These are phyloP conservation scores for Bombylius discolor DNA, from an alignment of 2,888 invertebrate genomes.

Conservation along the genomic window DNA sequence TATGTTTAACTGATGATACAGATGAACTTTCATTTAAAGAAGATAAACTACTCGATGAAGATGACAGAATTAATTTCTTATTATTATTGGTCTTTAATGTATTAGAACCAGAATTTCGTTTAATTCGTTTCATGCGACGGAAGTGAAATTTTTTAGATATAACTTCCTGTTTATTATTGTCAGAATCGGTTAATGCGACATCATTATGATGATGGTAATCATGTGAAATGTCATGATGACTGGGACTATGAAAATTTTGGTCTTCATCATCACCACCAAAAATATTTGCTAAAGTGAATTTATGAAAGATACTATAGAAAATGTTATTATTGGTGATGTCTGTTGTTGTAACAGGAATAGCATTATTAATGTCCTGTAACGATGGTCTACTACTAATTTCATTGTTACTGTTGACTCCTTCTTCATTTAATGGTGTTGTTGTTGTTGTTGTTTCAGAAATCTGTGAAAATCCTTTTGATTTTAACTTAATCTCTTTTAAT, in stretches of 20 bases:
- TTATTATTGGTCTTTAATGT: neutral
- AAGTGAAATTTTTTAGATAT: neutral
- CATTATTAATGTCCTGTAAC: neutral
- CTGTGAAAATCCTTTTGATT: too few species aligned
- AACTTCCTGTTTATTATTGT: neutral
- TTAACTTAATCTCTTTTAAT: too few species aligned
- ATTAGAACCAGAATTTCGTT: neutral
- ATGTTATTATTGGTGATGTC: conserved; percentile 1
- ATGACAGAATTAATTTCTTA: neutral
- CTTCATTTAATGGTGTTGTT: neutral
- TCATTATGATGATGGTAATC: neutral
- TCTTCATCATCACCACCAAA: neutral
- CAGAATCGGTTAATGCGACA: neutral
- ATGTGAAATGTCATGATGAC: too few species aligned
- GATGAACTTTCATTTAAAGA: too few species aligned
- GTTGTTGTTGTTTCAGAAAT: neutral
- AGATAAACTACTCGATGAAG: neutral
- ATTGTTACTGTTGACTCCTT: neutral
- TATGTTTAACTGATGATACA: too few species aligned
- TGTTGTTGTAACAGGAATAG: neutral
- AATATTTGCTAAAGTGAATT: neutral
- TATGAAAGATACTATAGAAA: conserved; percentile 2
- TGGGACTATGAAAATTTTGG: too few species aligned
- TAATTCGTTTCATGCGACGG: neutral
- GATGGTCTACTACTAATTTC: conserved; percentile 1